Base-by-base conservation (phyloP, 2,797 vertebrate species). In the Bufotes viridis region DNA sequence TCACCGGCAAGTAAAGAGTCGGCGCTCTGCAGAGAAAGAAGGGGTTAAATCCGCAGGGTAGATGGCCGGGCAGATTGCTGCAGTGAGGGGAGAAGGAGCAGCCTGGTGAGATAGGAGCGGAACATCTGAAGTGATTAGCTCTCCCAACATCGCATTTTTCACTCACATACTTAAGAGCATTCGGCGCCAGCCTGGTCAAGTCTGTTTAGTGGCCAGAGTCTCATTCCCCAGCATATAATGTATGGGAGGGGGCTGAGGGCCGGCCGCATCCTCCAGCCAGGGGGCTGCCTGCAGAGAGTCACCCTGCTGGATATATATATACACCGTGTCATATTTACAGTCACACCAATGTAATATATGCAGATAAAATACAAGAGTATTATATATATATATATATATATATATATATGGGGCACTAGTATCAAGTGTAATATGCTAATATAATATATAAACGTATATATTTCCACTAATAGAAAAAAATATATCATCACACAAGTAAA, bases 101-200 rank as follows among this genome's bases (percentile, higher is more conserved):
- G 85, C 86, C 78, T 85, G 88, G 91, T 90, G 90, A 94, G 92
- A 93, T 92, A 94, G 92, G 92, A 93, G 93, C 92, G 93, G 94
- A 93, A 93, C 93, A 92, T 94, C 91, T 90, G 91, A 93, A 93
- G 93, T 91, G 93, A 94, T 93, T 92, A 93, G 93, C 91, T 91
- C 91, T 91, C 92, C 92, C 92, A 94, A 92, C 93, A 91, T 92
- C 90, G 92, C 93, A 91, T 94, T 93, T 95, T 94, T 94, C 93
- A 94, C 93, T 94, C 94, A 94, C 93, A 92, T 91, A 93, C 91
- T 92, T 93, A 93, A 95, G 94, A 95, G 93, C 91, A 90, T 90
- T 92, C 93, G 95, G 94, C 94, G 94, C 95, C 95, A 92, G 94
- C 78, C 89, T 91, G 86, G 90, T 92, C 93, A 92, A 92, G 90